Evolutionary conservation across 1,140 invertebrate species (phyloP), one percentile per base, ranked within the genome.

Genomic region (Stegodyphus dumicola): DNA sequence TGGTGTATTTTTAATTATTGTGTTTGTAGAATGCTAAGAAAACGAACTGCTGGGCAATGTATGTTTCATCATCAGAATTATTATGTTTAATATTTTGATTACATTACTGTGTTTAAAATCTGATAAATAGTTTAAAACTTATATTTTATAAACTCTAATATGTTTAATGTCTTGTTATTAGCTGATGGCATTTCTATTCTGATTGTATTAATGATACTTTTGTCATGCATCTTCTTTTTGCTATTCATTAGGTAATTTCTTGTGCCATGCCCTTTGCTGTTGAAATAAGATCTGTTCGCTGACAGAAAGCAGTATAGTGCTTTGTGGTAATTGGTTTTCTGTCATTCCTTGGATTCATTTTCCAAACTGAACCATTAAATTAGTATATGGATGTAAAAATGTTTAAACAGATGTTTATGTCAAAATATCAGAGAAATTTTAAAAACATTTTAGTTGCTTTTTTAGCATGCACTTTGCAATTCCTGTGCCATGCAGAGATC

Each of bases 191-290:
- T 17, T 67, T 67, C 17, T 18, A 67, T 67, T 13, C n/a, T 17
- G 17, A 15, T 15, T 15, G 7, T 15, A 18, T 67, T 15, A 67
- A 15, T 60, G 56, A 60, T 10, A 60, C 56, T 60, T 77, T 85
- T 77, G 9, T 85, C 64, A 56, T 85, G 51, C 18, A 53, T 76
- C 71, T 77, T 60, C 18, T 85, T 85, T 84, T 76, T 76, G 52
- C 48, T 85, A 85, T 85, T 85, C 53, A 85, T 76, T 85, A 85
- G 81, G 81, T 85, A 76, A 51, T 85, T 77, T 83, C 71, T 75
- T 73, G 53, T 69, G 73, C 73, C 73, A 76, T n/a, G 81, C 17
- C 64, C 33, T 33, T 85, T 77, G 64, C 81, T 85, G 81, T 85
- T 74, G 73, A 73, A 60, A 75, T 75, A 52, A 18, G 49, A 70